Base-by-base conservation (phyloP, 2,113 vertebrate species). In the Melanocharis versteri region DNA sequence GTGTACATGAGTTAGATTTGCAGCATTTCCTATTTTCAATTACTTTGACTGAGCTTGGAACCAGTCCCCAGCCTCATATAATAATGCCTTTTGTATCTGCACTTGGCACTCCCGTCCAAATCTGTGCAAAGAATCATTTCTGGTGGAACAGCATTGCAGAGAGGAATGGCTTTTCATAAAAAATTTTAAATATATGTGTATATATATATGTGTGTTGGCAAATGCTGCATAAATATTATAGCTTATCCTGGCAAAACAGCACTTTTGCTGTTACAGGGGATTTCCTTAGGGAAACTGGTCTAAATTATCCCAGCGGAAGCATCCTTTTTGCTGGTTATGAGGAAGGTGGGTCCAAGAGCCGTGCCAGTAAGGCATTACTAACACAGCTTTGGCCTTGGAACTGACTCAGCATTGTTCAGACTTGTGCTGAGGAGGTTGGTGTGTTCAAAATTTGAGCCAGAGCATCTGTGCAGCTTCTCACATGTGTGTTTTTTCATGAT, bases 231-330 rank as follows among this genome's bases (percentile, higher is more conserved):
- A 96, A 93, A 95, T 94, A 89, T 95, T 97, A 87, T 75, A 92
- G 94, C 93, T 96, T 97, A 92, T 95, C 80, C 83, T 97, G 95
- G 95, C 91, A 91, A 88, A 95, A 87, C 57, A 75, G 64, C 57
- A 15, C 69, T 89, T 91, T n/a, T 87, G 77, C 95, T 89, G 89
- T 81, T 94, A 89, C 35, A 81, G 71, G 42, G 93, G 80, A 90
- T 94, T 97, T 97, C 94, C 87, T 96, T 60, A 68, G 91, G 94
- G 94, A 96, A 92, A 82, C 72, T 84, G 81, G 61, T 84, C 93
- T 95, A 92, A 95, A 94, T 92, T 91, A 89, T 82, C 57, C 87
- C 57, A 60, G 77, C 3, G 4, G 95, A 97, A 96, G 91, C 83
- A 95, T 92, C 84, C 61, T 85, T 94, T 93, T 79, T 82, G 95